phyloP scores from a whole-genome alignment of 2,113 vertebrate species.

The Mormyrus iriodes region DNA sequence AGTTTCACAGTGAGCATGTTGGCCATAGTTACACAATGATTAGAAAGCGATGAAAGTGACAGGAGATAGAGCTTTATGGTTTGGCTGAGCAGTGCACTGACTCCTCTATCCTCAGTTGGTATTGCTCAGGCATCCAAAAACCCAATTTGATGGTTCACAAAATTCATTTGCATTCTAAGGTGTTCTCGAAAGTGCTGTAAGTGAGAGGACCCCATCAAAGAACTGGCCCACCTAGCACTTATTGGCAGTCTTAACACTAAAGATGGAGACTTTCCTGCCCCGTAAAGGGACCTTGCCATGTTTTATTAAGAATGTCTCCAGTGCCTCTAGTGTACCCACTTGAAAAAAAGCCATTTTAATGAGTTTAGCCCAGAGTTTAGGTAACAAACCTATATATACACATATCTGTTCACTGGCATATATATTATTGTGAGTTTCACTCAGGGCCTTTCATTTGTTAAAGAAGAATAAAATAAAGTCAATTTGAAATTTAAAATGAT shows the following conservation, averaged over 20 bases:
- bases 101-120: slow-evolving; percentile 46
- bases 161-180: slow-evolving; percentile 35
- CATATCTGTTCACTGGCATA: slow-evolving; percentile 72
- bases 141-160: slow-evolving; percentile 24
- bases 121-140: slow-evolving; percentile 40
- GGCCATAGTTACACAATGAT: slow-evolving; percentile 41
- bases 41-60: slow-evolving; percentile 34
- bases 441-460: slow-evolving; percentile 66
- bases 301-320: slow-evolving; percentile 59
- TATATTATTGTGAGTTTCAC: slow-evolving; percentile 61
- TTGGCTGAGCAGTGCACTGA: slow-evolving; percentile 58
- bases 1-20: slow-evolving; percentile 41
- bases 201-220: slow-evolving; percentile 37
- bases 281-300: slow-evolving; percentile 59
- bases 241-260: slow-evolving; percentile 56
- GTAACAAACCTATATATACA: slow-evolving; percentile 71
- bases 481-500: slow-evolving; percentile 57
- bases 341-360: slow-evolving; percentile 69
- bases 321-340: slow-evolving; percentile 58
- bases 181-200: slow-evolving; percentile 28
- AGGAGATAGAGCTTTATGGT: slow-evolving; percentile 37
- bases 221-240: slow-evolving; percentile 59
- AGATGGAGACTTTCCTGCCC: slow-evolving; percentile 47
- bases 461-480: slow-evolving; percentile 60
- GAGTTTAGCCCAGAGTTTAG: slow-evolving; percentile 71